A percentile compares a stretch with the other conserved stretches of the same genome.
Evolutionary conservation across 2,113 vertebrate genomes (phyloP).

Genomic region (Podarcis raffonei): DNA sequence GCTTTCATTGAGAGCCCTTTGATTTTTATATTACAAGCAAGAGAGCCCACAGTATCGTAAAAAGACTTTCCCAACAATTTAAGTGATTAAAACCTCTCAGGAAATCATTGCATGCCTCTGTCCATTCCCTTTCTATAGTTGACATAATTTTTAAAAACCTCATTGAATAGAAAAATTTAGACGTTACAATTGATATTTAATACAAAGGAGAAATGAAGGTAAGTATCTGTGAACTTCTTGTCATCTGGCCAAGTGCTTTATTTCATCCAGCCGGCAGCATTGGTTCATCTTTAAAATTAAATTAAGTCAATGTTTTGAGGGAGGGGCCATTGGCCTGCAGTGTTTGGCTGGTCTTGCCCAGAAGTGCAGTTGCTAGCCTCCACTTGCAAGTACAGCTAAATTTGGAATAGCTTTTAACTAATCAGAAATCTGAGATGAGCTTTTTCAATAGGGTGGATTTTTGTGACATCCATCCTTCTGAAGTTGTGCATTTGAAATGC

Average conservation of each 20-base stretch:
- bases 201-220: slow-evolving; percentile 30
- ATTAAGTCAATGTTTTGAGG: no score
- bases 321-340: not conserved
- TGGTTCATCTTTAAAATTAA: no score
- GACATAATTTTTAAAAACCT: not conserved
- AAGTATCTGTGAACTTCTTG: not conserved
- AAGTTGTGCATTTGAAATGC: not conserved
- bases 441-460: not conserved
- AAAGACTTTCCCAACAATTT: not conserved
- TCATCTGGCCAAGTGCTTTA: no score
- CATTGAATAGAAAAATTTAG: not conserved
- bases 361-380: no score
- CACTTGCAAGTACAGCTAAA: no score
- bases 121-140: slow-evolving; percentile 30
- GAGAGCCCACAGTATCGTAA: not conserved
- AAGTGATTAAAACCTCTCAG: slow-evolving; percentile 43
- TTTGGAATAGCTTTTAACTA: not conserved
- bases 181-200: slow-evolving; percentile 27
- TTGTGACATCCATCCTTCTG: no score
- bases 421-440: not conserved
- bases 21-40: not conserved
- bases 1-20: not conserved
- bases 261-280: no score
- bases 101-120: slow-evolving; percentile 43
- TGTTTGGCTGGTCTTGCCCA: no score